Base-by-base conservation (phyloP, 2,888 invertebrate genomes). In the Diarsia brunnea region DNA sequence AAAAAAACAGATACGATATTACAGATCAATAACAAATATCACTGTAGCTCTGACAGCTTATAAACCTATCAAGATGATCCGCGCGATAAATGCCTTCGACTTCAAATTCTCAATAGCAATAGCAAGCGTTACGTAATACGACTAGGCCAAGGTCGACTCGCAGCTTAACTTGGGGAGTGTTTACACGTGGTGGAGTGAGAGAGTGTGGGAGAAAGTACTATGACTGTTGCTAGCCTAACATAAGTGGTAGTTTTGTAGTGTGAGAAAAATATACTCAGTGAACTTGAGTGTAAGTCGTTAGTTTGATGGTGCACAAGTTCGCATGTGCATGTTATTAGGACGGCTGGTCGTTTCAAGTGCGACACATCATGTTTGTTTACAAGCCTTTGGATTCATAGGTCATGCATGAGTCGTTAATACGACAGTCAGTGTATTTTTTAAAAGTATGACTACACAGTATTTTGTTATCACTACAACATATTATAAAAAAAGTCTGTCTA, bases 111-210 rank as follows among this genome's bases (percentile, higher is more conserved):
- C 51, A 51, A 79, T 73, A 73, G 81, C 68, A 16, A 80, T 73
- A 55, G 75, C 85, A 74, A 84, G 51, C 43, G 75, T 55, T 61
- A 67, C 16, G 65, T 70, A 65, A 65, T 79, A 21, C 27, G 49
- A 31, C 74, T 70, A 19, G 73, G 73, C 14, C 69, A 81, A 43
- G 81, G 75, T 69, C 85, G 38, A 12, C 31, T 45, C 38, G 24
- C 21, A 31, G 21, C 43, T 43, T 24, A 19, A 11, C 71, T 58
- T 51, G 43, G 2, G 66, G 51, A 38, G 51, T 53, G 55, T 80
- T 84, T 14, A 73, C 58, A 55, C 38, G 51, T 45, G 51, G 12
- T 45, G 19, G 2, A 45, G 10, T 71, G 24, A 51, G 4, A n/a
- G 38, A 47, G 63, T 51, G 4, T 3, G 3, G 16, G 24, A 45